Base-by-base conservation (phyloP, 2,888 invertebrate species). In the Tholera decimalis region DNA sequence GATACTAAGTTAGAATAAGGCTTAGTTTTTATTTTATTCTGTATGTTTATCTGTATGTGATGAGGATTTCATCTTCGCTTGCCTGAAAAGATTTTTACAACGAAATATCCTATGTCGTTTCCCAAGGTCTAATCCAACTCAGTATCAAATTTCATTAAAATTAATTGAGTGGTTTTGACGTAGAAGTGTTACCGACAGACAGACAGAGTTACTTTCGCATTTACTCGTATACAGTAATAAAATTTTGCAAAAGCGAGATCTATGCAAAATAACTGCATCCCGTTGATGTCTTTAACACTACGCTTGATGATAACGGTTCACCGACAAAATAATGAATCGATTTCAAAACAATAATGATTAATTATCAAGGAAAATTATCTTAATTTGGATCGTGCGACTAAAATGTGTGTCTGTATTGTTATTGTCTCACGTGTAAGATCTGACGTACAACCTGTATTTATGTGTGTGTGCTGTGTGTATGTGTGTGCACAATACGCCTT, bases 211-310 rank as follows among this genome's bases (percentile, higher is more conserved):
- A n/a, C n/a, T n/a, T n/a, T n/a, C n/a, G n/a, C n/a, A n/a, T n/a
- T n/a, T n/a, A n/a, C n/a, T n/a, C n/a, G n/a, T n/a, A n/a, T n/a
- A n/a, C n/a, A n/a, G 9, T 30, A 30, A 30, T 30, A 13, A 43
- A 22, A 1, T 0, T 22, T 22, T 8, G 44, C n/a, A 13, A 15
- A 35, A 35, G 6, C 15, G 7, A n/a, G 35, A 1, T 3, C 2
- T 0, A 15, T 35, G 35, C 33, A 35, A 35, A 44, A 26, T 43
- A 44, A 47, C 4, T 49, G 30, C 62, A 53, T n/a, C 77, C 50
- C 85, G 84, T 85, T 84, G 78, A 86, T 77, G 83, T 86, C 87
- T 86, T 85, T 84, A 65, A 58, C 79, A 81, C 76, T 65, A 33
- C 33, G 20, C 26, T 53, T 11, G 22, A 44, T 11, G 22, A 15